phyloP scores from a whole-genome alignment of 2,113 vertebrate species.

The Crotophaga sulcirostris region DNA sequence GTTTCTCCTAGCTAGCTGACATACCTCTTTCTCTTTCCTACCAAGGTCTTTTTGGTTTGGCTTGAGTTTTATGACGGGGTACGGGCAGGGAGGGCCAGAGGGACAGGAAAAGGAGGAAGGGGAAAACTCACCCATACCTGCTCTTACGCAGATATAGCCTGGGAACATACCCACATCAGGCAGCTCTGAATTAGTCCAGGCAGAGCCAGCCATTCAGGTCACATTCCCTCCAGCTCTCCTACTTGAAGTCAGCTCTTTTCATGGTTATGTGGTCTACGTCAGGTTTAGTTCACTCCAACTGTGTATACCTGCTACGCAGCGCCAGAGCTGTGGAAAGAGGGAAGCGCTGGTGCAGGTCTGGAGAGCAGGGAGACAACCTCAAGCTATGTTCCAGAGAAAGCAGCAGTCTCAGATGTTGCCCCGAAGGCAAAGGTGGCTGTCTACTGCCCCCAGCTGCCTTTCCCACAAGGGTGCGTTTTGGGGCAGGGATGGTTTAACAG shows the following conservation, averaged over 20 bases:
- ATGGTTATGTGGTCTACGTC: background rate
- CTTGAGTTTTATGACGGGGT: no score
- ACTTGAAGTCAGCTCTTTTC: background rate
- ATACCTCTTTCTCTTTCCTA: background rate
- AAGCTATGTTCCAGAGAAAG: background rate
- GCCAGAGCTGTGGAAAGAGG: background rate
- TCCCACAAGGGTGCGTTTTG: background rate
- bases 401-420: background rate
- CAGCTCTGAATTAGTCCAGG: background rate
- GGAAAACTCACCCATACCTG: background rate
- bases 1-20: background rate
- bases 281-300: background rate
- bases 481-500: background rate
- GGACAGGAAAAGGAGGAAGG: background rate
- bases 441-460: background rate
- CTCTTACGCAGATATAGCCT: background rate
- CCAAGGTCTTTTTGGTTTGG: background rate
- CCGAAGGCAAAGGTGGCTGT: background rate
- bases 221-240: background rate
- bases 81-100: background rate
- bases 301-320: background rate
- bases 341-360: background rate
- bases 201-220: background rate
- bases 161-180: constrained; percentile 17
- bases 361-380: background rate